These are phyloP conservation scores for Anarrhichthys ocellatus DNA, from an alignment of 2,113 vertebrate species.

Conservation along the genomic window DNA sequence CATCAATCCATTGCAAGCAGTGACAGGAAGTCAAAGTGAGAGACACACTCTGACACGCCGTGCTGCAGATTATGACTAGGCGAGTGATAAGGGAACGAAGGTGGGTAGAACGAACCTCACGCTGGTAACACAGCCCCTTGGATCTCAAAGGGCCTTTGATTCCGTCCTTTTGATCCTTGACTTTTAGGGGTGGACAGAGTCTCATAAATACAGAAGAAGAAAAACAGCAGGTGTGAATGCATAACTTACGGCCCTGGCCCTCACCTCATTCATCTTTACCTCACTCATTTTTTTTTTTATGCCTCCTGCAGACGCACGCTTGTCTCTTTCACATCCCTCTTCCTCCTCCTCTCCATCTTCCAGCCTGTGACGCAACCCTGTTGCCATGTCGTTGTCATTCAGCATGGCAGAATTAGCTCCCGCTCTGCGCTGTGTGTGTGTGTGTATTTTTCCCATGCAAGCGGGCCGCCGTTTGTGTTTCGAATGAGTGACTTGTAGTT, in stretches of 20 bases:
- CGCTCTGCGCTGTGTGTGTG: conserved; percentile 10
- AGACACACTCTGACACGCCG: background rate
- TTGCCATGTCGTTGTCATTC: conserved; percentile 79
- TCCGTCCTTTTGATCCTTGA: conserved; percentile 69
- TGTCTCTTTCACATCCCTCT: conserved; percentile 24
- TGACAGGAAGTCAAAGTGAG: background rate
- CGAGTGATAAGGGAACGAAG: background rate
- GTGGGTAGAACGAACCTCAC: background rate
- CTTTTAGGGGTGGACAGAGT: conserved; percentile 62
- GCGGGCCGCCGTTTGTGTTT: conserved; percentile 19
- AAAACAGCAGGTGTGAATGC: conserved; percentile 72
- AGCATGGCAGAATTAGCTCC: conserved; percentile 74
- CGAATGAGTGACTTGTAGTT: conserved; percentile 57
- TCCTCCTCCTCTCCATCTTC: conserved; percentile 34
- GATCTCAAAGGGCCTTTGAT: conserved; percentile 65
- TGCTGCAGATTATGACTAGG: conserved; percentile 17
- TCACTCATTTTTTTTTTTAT: conserved; percentile 47
- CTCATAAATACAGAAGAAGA: conserved; percentile 71
- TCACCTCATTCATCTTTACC: conserved; percentile 69
- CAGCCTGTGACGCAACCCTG: conserved; percentile 75
- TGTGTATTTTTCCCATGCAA: conserved; percentile 1
- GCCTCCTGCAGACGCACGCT: conserved; percentile 31
- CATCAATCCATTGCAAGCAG: background rate
- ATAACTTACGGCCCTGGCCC: conserved; percentile 64
- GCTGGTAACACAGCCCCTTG: conserved; percentile 36